phyloP scores from a whole-genome alignment of 2,888 invertebrate species.

The Neria commutata region DNA sequence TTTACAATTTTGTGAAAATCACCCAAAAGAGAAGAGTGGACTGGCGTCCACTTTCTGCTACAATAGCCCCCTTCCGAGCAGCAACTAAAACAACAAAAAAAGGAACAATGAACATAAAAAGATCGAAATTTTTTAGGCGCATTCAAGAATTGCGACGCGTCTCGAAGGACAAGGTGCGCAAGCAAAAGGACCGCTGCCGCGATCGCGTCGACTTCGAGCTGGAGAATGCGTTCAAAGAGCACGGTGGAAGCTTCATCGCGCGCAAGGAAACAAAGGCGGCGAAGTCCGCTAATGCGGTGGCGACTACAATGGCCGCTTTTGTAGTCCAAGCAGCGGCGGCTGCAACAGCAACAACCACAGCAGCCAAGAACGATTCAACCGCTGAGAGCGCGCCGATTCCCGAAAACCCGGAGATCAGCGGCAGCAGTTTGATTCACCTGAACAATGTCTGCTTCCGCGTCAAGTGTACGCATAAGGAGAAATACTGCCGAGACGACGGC shows the following conservation, averaged over 20 bases:
- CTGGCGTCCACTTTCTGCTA: no score
- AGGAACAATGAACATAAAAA: slow-evolving; percentile 54
- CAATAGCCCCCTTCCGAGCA: no score
- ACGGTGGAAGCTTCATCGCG: slow-evolving; percentile 14
- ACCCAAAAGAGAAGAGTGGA: no score
- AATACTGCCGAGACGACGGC: slow-evolving; percentile 18
- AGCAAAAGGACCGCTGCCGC: slow-evolving; percentile 30
- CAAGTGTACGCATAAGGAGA: no score
- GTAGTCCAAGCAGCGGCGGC: not conserved
- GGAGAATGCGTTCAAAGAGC: slow-evolving; percentile 30
- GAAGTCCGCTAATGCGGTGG: no score
- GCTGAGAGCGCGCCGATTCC: slow-evolving; percentile 29
- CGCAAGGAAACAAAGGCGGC: not conserved
- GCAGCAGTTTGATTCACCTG: slow-evolving; percentile 42
- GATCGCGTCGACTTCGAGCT: slow-evolving; percentile 25
- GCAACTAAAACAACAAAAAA: slow-evolving; percentile 4
- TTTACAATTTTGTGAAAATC: slow-evolving; percentile 2
- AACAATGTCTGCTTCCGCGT: slow-evolving; percentile 47
- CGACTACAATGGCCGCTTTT: not conserved
- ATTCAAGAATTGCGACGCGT: slow-evolving; percentile 51
- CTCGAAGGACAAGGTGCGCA: slow-evolving; percentile 48
- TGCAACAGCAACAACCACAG: not conserved
- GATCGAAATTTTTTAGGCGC: slow-evolving; percentile 54
- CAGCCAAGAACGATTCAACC: slow-evolving; percentile 11
- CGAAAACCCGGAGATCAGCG: slow-evolving; percentile 23